These are phyloP conservation scores for Mungos mungo DNA, from an alignment of 2,113 vertebrate genomes.

Conservation along the genomic window DNA sequence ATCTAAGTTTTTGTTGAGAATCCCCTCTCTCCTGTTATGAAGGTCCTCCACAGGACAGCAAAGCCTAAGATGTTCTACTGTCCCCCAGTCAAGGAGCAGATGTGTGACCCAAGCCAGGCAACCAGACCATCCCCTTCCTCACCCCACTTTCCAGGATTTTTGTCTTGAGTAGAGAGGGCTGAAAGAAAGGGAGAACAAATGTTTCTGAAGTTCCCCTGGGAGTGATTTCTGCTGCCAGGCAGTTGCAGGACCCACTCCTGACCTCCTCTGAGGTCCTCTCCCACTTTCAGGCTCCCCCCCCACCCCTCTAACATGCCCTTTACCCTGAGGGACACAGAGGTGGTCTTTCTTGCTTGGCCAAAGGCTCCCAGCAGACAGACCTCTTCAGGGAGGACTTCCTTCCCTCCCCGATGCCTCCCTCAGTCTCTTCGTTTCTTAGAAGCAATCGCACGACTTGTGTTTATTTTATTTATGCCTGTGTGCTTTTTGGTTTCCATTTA, in stretches of 20 bases:
- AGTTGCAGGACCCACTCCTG: neutral
- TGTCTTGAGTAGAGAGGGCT: neutral
- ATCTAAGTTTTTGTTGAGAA: neutral
- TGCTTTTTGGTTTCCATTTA: neutral
- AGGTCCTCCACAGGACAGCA: no score
- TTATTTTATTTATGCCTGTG: neutral
- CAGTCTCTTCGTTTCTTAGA: neutral
- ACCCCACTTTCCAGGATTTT: neutral
- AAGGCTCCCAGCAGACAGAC: neutral
- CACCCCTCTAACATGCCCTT: neutral
- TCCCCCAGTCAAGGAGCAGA: neutral
- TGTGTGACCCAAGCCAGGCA: neutral
- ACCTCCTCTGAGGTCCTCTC: neutral
- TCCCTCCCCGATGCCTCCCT: no score
- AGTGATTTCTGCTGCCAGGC: no score
- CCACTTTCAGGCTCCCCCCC: neutral
- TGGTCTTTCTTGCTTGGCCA: neutral
- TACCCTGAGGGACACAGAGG: neutral
- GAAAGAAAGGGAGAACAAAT: neutral
- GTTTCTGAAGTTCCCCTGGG: neutral
- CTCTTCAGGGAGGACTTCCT: neutral
- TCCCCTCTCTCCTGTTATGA: neutral
- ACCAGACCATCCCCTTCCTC: neutral
- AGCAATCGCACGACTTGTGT: accelerated
- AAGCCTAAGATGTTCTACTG: neutral